Percentiles rank a stretch among this genome's conserved stretches.
These are phyloP conservation scores for Nothocercus julius DNA, from an alignment of 2,113 vertebrate genomes.

Conservation along the genomic window DNA sequence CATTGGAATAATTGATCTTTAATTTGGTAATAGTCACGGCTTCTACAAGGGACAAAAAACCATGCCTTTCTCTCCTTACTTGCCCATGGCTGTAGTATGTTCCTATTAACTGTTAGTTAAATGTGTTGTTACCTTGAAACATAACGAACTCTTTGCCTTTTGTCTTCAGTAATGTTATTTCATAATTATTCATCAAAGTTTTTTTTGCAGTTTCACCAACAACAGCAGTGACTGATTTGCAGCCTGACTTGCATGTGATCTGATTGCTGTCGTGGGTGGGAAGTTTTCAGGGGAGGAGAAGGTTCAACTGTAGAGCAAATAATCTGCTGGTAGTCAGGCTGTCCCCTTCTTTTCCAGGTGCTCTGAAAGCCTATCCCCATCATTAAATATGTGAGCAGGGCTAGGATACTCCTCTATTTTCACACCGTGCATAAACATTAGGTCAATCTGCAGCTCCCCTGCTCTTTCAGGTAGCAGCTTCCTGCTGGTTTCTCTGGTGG, in stretches of 20 bases:
- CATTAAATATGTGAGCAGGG: background rate
- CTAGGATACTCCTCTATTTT: background rate
- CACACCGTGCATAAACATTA: background rate
- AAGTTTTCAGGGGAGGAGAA: background rate
- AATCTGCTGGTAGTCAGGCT: background rate
- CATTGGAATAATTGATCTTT: background rate
- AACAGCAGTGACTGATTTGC: background rate
- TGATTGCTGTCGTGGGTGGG: background rate
- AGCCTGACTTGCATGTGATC: background rate
- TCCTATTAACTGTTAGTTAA: background rate
- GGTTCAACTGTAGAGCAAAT: background rate
- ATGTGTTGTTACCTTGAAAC: background rate
- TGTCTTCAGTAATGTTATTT: background rate
- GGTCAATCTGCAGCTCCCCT: background rate
- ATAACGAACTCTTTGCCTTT: background rate
- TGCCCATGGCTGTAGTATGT: background rate
- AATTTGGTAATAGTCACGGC: background rate
- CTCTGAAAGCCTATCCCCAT: background rate
- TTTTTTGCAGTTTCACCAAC: background rate
- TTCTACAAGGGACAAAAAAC: fast-evolving
- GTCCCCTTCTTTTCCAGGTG: background rate
- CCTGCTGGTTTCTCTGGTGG: background rate
- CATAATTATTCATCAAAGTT: background rate
- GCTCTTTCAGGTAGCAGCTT: background rate
- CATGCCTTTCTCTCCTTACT: background rate